phyloP scores from a whole-genome alignment of 2,888 invertebrate genomes.

The Lymantria monacha region DNA sequence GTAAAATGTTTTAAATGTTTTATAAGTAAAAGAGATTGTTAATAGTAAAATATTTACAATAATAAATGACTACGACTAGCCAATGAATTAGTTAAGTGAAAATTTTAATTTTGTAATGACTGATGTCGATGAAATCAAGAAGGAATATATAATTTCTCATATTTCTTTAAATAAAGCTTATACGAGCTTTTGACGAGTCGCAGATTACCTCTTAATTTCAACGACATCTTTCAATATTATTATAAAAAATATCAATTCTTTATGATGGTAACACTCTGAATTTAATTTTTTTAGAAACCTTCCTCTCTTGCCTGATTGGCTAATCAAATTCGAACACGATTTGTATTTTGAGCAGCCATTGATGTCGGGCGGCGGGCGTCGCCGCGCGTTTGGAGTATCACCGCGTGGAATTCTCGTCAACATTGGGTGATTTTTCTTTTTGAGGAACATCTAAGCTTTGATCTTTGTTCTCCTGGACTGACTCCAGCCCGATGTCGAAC shows the following conservation, averaged over 20 bases:
- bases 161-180: too few relatives aligned
- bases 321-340: slow-evolving; percentile 32
- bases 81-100: slow-evolving; percentile 39
- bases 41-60: slow-evolving; percentile 31
- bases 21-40: slow-evolving; percentile 40
- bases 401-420: slow-evolving; percentile 21
- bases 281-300: slow-evolving; percentile 7
- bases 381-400: slow-evolving; percentile 39
- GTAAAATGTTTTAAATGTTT: slow-evolving; percentile 31
- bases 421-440: slow-evolving; percentile 25
- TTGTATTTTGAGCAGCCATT: slow-evolving; percentile 34
- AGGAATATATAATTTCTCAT: too few relatives aligned
- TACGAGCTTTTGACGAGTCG: too few relatives aligned
- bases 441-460: slow-evolving; percentile 41
- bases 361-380: slow-evolving; percentile 24
- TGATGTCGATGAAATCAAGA: too few relatives aligned
- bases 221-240: slow-evolving; percentile 18
- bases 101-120: slow-evolving; percentile 21
- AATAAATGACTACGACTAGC: slow-evolving; percentile 46
- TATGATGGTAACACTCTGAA: slow-evolving; percentile 15
- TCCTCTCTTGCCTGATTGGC: slow-evolving; percentile 9
- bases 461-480: slow-evolving; percentile 63
- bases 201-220: slow-evolving; percentile 27
- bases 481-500: slow-evolving; percentile 67
- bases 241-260: slow-evolving; percentile 30